These are phyloP conservation scores for Patiria miniata DNA, from an alignment of 35 echinoderm and acorn worm genomes.

Conservation along the genomic window DNA sequence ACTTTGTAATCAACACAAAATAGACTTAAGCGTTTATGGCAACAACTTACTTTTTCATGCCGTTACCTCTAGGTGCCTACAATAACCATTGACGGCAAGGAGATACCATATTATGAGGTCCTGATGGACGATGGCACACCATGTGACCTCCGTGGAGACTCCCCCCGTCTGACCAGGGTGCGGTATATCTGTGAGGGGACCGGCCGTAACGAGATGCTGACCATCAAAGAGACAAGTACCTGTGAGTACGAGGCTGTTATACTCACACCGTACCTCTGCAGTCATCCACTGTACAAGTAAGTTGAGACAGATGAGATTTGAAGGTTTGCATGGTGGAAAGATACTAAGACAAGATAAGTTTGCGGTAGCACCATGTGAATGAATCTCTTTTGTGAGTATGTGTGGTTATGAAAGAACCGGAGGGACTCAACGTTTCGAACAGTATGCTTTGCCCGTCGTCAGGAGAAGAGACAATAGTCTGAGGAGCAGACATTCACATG, in stretches of 20 bases:
- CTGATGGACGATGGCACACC: slow-evolving; percentile 83
- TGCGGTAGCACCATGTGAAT: too few species aligned
- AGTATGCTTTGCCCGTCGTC: too few species aligned
- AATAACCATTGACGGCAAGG: slow-evolving; percentile 73
- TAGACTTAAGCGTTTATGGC: too few species aligned
- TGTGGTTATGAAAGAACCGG: too few species aligned
- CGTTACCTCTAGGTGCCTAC: slow-evolving; percentile 68
- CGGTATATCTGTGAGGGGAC: slow-evolving; percentile 85
- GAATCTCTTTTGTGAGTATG: too few species aligned
- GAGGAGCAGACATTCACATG: too few species aligned
- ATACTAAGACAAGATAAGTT: too few species aligned
- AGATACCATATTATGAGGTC: slow-evolving; percentile 90
- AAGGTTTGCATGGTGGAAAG: too few species aligned
- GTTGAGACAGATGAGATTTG: background rate
- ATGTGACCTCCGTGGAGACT: slow-evolving; percentile 74
- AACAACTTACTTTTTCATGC: background rate
- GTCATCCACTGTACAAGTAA: slow-evolving; percentile 89
- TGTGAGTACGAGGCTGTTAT: slow-evolving; percentile 95
- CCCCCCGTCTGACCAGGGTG: slow-evolving; percentile 63
- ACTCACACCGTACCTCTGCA: slow-evolving; percentile 67
- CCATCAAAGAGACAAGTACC: slow-evolving; percentile 84
- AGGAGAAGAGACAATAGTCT: too few species aligned
- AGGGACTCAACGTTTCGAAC: too few species aligned
- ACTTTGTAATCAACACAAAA: too few species aligned
- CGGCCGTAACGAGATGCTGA: slow-evolving; percentile 75